Percentiles rank a stretch among this genome's conserved stretches.
phyloP scores from a whole-genome alignment of 2,888 invertebrate genomes.

The Zeuzera pyrina region DNA sequence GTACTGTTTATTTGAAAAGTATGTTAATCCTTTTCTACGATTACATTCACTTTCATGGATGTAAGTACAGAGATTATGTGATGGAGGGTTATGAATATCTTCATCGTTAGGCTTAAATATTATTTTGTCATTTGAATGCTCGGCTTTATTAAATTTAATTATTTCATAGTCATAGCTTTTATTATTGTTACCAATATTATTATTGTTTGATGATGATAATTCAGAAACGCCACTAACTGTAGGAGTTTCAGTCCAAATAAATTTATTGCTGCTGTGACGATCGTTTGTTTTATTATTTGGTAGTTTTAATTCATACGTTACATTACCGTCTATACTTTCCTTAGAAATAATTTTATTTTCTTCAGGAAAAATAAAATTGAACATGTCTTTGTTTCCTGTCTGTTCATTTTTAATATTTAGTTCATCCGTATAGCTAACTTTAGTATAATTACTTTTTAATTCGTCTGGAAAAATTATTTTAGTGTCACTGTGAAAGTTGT shows the following conservation, averaged over 20 bases:
- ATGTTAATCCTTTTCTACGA: slow-evolving; percentile 31
- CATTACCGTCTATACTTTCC: too few relatives aligned
- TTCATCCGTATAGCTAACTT: slow-evolving; percentile 1
- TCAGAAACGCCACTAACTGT: too few relatives aligned
- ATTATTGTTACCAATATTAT: too few relatives aligned
- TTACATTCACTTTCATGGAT: slow-evolving; percentile 37
- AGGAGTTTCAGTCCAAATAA: too few relatives aligned
- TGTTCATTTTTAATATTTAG: slow-evolving; percentile 10
- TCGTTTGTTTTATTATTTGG: slow-evolving; percentile 4
- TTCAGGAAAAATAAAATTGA: slow-evolving; percentile 34
- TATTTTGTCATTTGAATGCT: slow-evolving; percentile 14
- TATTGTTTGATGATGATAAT: too few relatives aligned
- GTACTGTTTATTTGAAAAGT: slow-evolving; percentile 24
- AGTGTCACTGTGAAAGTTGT: slow-evolving; percentile 19
- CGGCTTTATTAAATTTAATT: background rate
- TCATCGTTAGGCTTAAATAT: slow-evolving; percentile 18
- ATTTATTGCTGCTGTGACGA: background rate
- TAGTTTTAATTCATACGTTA: slow-evolving; percentile 7
- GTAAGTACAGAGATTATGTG: slow-evolving; percentile 42
- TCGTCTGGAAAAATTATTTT: slow-evolving; percentile 17
- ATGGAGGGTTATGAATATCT: slow-evolving; percentile 15
- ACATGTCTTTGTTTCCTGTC: too few relatives aligned
- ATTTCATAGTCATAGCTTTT: too few relatives aligned
- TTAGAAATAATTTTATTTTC: slow-evolving; percentile 3
- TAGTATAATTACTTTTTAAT: slow-evolving; percentile 14